Conservation (phyloP, 2,888 invertebrate genomes). For the Myopa testacea region DNA sequence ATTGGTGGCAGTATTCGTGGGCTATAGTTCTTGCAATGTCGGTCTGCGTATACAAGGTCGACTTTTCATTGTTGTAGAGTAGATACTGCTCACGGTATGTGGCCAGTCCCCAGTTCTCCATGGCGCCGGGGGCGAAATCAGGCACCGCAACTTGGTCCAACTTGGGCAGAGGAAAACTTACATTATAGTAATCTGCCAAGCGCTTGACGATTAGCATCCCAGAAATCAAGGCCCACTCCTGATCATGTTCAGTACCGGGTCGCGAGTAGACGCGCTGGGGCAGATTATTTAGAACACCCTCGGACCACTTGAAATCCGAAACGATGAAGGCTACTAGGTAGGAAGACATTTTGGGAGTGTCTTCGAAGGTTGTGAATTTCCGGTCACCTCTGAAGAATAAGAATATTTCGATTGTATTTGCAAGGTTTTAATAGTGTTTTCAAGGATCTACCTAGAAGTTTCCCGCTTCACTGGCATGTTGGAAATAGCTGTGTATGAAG, state of each 20-base stretch:
- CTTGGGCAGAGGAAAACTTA: slow-evolving; percentile 81
- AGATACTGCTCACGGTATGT: slow-evolving; percentile 70
- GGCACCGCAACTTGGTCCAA: slow-evolving; percentile 90
- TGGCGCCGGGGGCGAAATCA: slow-evolving; percentile 85
- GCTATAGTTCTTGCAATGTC: slow-evolving; percentile 71
- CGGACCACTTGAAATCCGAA: slow-evolving; percentile 69
- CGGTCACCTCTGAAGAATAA: not conserved
- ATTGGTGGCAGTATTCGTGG: slow-evolving; percentile 78
- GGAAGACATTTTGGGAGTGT: slow-evolving; percentile 77
- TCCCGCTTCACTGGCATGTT: slow-evolving; percentile 69
- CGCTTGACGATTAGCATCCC: slow-evolving; percentile 78
- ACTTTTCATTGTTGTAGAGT: slow-evolving; percentile 58
- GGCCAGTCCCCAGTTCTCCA: slow-evolving; percentile 95
- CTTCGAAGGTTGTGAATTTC: slow-evolving; percentile 60
- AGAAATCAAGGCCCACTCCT: slow-evolving; percentile 78
- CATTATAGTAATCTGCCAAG: slow-evolving; percentile 78
- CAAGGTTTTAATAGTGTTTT: not conserved
- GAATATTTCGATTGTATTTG: not conserved
- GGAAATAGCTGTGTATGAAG: slow-evolving; percentile 59
- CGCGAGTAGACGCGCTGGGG: slow-evolving; percentile 62
- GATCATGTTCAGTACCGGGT: slow-evolving; percentile 62
- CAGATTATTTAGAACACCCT: slow-evolving; percentile 52
- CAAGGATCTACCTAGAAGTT: slow-evolving; percentile 44
- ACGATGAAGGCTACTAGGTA: slow-evolving; percentile 86
- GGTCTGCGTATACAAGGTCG: slow-evolving; percentile 59